Evolutionary conservation across 2,888 invertebrate species (phyloP).

Genomic region (Papilio protenor): DNA sequence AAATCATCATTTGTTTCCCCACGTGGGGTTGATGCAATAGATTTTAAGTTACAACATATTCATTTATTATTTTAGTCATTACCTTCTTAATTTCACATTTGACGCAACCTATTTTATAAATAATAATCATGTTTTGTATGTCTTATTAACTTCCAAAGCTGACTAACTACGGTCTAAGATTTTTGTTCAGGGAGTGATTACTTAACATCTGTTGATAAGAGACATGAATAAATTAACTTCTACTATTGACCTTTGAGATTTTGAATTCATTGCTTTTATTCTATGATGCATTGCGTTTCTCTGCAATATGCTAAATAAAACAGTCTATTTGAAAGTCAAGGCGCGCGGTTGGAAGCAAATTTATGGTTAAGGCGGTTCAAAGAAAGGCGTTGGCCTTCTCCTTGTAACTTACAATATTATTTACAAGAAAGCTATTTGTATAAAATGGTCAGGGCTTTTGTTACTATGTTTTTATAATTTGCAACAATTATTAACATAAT

Average conservation of each 20-base stretch:
- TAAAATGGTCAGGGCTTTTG: not conserved
- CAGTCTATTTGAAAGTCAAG: slow-evolving; percentile 17
- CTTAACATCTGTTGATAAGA: not conserved
- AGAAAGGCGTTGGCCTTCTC: slow-evolving; percentile 6
- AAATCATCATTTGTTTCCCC: not conserved
- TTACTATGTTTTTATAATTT: not conserved
- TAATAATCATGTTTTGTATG: too few species aligned
- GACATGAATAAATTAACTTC: not conserved
- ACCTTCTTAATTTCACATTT: too few species aligned
- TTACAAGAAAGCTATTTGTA: not conserved
- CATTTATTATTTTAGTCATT: too few species aligned
- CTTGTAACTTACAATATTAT: not conserved
- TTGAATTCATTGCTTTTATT: not conserved
- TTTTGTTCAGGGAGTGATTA: too few species aligned
- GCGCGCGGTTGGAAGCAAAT: not conserved
- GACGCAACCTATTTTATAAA: too few species aligned
- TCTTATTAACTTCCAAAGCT: too few species aligned
- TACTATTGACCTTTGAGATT: not conserved
- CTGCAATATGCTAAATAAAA: slow-evolving; percentile 19
- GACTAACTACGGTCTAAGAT: too few species aligned
- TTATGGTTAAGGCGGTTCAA: not conserved
- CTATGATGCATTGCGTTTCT: not conserved
- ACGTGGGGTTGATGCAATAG: not conserved
- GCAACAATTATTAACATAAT: not conserved
- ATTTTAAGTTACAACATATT: too few species aligned